Evolutionary conservation across 2,888 invertebrate genomes (phyloP), one percentile per base, ranked within the genome.

Genomic region (Julus scanicus): DNA sequence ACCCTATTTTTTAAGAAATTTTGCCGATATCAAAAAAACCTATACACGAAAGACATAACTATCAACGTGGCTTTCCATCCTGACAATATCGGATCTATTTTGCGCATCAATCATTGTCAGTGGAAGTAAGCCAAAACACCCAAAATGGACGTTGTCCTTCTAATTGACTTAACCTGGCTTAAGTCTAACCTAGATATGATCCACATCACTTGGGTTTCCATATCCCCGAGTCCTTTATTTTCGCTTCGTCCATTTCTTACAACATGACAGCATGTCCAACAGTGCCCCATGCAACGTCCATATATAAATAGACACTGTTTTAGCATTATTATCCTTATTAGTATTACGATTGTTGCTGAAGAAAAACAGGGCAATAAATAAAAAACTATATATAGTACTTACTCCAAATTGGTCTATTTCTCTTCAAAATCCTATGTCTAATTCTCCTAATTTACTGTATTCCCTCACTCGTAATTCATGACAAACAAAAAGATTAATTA

Each of bases 131-230:
- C 71, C 71, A 71, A 71, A 71, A 71, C 71, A 71, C 71, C 71
- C 71, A 71, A 71, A 71, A 71, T 71, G 71, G 71, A 71, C 71
- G 71, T 71, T 29, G 71, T 71, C 71, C 71, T 71, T 71, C 71
- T 71, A 71, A 71, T 71, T 71, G 71, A 71, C 71, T 71, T 71
- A 71, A 71, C 71, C 71, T 71, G 71, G 71, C 71, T 71, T 71
- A 71, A 71, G 71, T 29, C 29, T 71, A 29, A 29, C 71, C 71
- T 71, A 71, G n/a, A 71, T 29, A 71, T 71, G 71, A 71, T 71
- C 71, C 71, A 71, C 71, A 71, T 71, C 29, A 29, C 71, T 71
- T 71, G 20, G 71, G 29, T 71, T 71, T 29, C 29, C 71, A 29
- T 71, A 29, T 71, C 71, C 71, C 71, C 0, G 8, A 71, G 71